Evolutionary conservation across 2,888 invertebrate genomes (phyloP).

Genomic region (Malacosoma neustria): DNA sequence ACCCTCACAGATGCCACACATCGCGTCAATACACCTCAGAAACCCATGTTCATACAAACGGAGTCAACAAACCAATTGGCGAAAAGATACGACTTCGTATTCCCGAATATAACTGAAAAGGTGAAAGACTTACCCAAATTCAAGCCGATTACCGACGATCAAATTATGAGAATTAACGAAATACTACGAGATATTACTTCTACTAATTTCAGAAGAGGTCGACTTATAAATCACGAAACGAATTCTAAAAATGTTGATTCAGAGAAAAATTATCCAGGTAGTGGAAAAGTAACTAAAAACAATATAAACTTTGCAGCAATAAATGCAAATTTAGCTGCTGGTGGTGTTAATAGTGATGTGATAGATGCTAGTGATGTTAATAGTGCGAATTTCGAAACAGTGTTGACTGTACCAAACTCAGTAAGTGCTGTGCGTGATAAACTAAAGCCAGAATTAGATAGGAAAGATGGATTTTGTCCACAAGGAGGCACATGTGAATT

Average conservation of each 20-base stretch:
- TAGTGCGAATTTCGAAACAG: neutral
- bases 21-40: conserved; percentile 52
- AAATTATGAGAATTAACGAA: conserved; percentile 48
- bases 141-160: conserved; percentile 61
- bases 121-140: conserved; percentile 45
- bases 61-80: conserved; percentile 20
- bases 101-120: conserved; percentile 36
- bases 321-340: neutral
- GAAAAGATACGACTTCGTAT: conserved; percentile 38
- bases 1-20: conserved; percentile 65
- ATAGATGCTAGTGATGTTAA: conserved; percentile 1
- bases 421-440: conserved; percentile 3
- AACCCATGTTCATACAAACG: conserved; percentile 64
- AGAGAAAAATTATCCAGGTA: neutral
- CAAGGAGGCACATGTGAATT: conserved; percentile 91
- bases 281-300: neutral
- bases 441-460: conserved; percentile 10
- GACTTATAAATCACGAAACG: conserved; percentile 23
- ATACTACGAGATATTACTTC: conserved; percentile 44
- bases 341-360: neutral
- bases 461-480: conserved; percentile 71
- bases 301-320: neutral
- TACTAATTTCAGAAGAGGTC: conserved; percentile 34
- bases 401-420: neutral
- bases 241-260: neutral